Percentiles rank a stretch among this genome's conserved stretches.
phyloP scores from a whole-genome alignment of 2,888 invertebrate genomes.

The Andrena haemorrhoa region DNA sequence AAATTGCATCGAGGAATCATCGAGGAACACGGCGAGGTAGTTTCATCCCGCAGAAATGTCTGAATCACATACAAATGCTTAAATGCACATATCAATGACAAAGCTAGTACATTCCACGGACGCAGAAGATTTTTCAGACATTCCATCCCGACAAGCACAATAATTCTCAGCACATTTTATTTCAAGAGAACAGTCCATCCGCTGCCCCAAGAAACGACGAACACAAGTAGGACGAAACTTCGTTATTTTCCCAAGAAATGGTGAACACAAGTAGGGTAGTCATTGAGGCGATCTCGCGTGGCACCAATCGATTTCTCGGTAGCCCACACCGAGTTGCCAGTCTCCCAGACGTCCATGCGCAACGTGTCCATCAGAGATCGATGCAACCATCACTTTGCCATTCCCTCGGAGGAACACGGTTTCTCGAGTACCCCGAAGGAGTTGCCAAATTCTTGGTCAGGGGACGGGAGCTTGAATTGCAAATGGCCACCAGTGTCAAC shows the following conservation, averaged over 20 bases:
- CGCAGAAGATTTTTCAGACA: background rate
- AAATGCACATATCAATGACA: no score
- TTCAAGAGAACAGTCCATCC: no score
- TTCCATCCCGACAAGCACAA: no score
- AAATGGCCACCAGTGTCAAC: background rate
- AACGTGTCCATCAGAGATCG: background rate
- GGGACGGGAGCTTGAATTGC: background rate
- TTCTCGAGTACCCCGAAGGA: background rate
- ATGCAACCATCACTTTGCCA: background rate
- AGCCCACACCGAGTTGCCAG: conserved; percentile 31
- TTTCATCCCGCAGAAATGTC: background rate
- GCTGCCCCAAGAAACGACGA: no score
- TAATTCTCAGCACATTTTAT: no score
- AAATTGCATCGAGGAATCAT: conserved; percentile 49
- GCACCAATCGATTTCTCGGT: conserved; percentile 77
- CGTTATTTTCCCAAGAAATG: conserved; percentile 10
- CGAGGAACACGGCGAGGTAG: conserved; percentile 5
- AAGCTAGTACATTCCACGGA: background rate
- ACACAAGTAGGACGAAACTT: background rate
- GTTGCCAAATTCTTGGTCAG: background rate
- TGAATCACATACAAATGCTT: background rate
- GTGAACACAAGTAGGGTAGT: conserved; percentile 28
- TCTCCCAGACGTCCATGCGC: conserved; percentile 8
- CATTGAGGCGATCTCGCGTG: conserved; percentile 61
- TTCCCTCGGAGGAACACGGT: background rate